Percentiles rank a stretch among this genome's conserved stretches.
Conservation (phyloP, 2,113 vertebrate species). For the Aleadryas rufinucha region DNA sequence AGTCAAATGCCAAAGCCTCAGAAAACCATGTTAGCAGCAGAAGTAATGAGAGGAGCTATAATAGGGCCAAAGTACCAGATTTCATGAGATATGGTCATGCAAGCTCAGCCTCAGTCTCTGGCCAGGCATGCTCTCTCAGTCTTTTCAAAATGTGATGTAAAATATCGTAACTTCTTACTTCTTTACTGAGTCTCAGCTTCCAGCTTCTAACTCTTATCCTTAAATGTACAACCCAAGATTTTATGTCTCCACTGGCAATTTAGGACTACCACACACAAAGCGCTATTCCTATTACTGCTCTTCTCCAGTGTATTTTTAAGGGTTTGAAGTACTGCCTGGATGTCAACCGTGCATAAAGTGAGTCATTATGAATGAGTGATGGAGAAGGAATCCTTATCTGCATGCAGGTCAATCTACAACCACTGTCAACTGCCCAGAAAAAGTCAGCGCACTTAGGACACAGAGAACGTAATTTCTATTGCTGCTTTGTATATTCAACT, state of each 20-base stretch:
- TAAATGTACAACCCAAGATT: neutral
- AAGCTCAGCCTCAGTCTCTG: neutral
- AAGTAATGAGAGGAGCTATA: neutral
- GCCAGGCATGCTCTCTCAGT: neutral
- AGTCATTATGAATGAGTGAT: neutral
- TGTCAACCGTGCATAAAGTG: neutral
- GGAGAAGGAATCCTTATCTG: neutral
- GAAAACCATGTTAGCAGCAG: neutral
- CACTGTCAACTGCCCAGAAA: neutral
- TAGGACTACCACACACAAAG: neutral
- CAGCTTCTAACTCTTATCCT: neutral
- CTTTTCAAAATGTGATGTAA: neutral
- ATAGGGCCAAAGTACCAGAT: neutral
- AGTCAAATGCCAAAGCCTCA: neutral
- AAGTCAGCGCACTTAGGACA: neutral
- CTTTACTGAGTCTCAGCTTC: neutral
- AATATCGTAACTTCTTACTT: neutral
- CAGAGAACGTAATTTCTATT: neutral
- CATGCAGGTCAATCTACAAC: neutral
- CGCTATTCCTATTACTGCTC: neutral
- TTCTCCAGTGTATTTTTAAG: neutral
- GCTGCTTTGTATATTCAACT: neutral
- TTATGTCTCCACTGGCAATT: neutral
- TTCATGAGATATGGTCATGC: neutral
- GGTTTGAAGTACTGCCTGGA: neutral